Conservation (phyloP, 2,888 invertebrate genomes). For the Melanotus villosus region DNA sequence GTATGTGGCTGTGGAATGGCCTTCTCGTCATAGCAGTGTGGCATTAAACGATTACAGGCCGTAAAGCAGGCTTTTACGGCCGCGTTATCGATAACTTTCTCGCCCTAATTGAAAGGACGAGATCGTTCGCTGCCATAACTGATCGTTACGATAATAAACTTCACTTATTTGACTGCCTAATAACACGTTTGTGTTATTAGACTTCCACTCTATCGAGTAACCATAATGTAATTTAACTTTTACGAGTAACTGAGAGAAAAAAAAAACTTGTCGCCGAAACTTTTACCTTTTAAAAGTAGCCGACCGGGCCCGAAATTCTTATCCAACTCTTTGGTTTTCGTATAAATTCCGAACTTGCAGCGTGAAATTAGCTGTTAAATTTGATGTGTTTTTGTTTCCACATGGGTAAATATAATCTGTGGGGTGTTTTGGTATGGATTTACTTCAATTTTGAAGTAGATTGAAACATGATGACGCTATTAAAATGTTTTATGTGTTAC, state of each 20-base stretch:
- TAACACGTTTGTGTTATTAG: slow-evolving; percentile 10
- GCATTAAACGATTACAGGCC: slow-evolving; percentile 26
- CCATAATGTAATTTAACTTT: neutral
- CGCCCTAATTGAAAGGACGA: slow-evolving; percentile 35
- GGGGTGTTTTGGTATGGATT: too few species aligned
- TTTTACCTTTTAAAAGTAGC: neutral
- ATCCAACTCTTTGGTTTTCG: neutral
- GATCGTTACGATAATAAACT: slow-evolving; percentile 13
- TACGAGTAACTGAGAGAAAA: neutral
- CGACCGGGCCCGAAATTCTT: too few species aligned
- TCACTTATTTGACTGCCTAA: slow-evolving; percentile 27
- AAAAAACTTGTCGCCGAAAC: neutral
- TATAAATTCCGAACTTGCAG: neutral
- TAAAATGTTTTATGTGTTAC: too few species aligned
- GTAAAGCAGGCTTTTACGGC: slow-evolving; percentile 27
- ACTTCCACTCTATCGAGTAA: neutral
- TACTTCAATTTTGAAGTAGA: too few species aligned
- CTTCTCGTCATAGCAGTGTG: slow-evolving; percentile 11
- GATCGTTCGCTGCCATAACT: slow-evolving; percentile 19
- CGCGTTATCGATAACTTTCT: slow-evolving; percentile 36
- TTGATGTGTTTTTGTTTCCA: too few species aligned
- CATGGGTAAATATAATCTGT: too few species aligned
- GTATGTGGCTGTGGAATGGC: slow-evolving; percentile 22
- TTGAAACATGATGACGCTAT: too few species aligned
- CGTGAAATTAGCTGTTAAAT: slow-evolving; percentile 1